Conservation (phyloP, 2,113 vertebrate species). For the Axis porcinus region DNA sequence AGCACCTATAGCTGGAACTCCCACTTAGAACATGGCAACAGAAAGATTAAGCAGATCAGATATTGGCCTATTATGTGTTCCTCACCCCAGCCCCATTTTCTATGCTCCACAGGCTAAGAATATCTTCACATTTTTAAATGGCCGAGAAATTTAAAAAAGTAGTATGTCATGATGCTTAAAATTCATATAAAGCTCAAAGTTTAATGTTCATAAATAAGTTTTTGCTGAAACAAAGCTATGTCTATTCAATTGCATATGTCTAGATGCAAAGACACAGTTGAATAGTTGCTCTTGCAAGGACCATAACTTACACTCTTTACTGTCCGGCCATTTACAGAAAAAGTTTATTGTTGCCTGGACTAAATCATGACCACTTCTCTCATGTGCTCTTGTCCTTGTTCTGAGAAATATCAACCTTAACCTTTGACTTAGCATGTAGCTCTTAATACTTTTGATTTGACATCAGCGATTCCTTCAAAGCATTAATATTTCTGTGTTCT, state of each 20-base stretch:
- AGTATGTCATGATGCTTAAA: not conserved
- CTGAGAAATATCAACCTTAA: not conserved
- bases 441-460: not conserved
- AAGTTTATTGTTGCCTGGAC: not conserved
- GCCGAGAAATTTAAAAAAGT: not conserved
- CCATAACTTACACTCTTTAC: not conserved
- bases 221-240: not conserved
- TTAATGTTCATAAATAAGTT: not conserved
- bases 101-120: not conserved
- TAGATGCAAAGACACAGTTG: not conserved
- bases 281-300: not conserved
- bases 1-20: not conserved
- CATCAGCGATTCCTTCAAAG: not conserved
- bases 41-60: not conserved
- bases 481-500: not conserved
- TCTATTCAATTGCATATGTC: not conserved
- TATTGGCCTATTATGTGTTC: accelerated
- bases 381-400: not conserved
- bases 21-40: not conserved
- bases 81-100: accelerated
- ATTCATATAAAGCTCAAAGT: not conserved
- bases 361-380: not conserved
- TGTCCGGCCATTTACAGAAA: not conserved
- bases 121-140: not conserved
- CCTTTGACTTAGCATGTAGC: not conserved